Evolutionary conservation across 1,140 invertebrate species (phyloP).

Genomic region (Drosophila elegans): DNA sequence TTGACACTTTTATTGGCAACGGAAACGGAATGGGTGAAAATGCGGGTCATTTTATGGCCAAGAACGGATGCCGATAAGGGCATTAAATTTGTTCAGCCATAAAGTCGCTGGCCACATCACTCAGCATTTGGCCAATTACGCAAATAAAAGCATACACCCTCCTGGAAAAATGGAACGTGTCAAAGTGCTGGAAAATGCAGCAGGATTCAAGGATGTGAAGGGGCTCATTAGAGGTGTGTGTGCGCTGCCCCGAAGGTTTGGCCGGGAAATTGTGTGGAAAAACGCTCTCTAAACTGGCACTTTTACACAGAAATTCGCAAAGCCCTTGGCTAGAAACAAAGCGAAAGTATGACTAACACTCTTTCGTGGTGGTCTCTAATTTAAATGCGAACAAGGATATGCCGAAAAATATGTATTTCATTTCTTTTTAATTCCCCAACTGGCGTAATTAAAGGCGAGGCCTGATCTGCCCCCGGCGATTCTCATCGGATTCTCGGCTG

Average conservation of each 20-base stretch:
- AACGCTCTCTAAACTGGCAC: constrained; percentile 37
- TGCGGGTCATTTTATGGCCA: constrained; percentile 78
- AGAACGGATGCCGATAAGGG: constrained; percentile 74
- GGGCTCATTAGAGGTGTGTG: constrained; percentile 72
- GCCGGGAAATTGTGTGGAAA: constrained; percentile 71
- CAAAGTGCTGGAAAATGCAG: constrained; percentile 77
- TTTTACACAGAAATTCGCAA: constrained; percentile 1
- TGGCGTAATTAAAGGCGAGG: constrained; percentile 71
- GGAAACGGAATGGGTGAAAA: constrained; percentile 47
- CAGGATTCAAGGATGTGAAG: constrained; percentile 44
- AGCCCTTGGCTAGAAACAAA: constrained; percentile 15
- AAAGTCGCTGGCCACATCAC: constrained; percentile 65
- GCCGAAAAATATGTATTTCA: constrained; percentile 17
- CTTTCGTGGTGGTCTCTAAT: neutral
- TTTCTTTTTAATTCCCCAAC: constrained; percentile 34
- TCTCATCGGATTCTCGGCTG: constrained; percentile 48
- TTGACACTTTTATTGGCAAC: constrained; percentile 80
- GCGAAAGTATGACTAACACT: neutral
- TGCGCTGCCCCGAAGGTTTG: constrained; percentile 57
- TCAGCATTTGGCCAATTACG: constrained; percentile 78
- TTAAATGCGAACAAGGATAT: constrained; percentile 18
- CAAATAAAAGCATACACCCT: constrained; percentile 56
- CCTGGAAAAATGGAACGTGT: constrained; percentile 60
- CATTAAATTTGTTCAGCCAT: constrained; percentile 71
- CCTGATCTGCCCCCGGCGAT: constrained; percentile 28